Conservation (phyloP, 2,797 vertebrate species). For the Crocodylus rhombifer region DNA sequence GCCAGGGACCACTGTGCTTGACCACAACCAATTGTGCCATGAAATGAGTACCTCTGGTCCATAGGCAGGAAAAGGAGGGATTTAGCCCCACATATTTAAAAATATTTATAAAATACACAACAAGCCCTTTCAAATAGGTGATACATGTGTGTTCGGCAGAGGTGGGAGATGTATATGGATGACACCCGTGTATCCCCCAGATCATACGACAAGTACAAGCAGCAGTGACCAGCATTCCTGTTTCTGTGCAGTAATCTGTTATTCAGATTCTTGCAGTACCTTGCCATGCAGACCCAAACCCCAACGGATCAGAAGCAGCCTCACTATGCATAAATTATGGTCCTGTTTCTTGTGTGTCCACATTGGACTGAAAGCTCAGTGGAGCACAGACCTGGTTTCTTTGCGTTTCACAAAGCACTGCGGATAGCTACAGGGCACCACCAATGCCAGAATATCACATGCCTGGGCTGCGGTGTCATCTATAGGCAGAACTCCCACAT, state of each 20-base stretch:
- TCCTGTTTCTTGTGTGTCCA: too few species aligned
- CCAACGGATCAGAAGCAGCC: background rate
- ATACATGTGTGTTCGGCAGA: fast-evolving
- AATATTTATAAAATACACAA: background rate
- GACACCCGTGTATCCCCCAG: background rate
- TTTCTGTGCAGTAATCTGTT: background rate
- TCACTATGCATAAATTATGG: too few species aligned
- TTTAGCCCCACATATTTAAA: background rate
- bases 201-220: background rate
- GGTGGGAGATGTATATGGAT: background rate
- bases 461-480: background rate
- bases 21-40: background rate
- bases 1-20: background rate
- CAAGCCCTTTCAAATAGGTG: background rate
- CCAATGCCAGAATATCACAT: background rate
- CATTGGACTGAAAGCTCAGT: background rate
- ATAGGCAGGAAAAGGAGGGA: background rate
- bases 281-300: background rate
- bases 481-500: background rate
- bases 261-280: background rate
- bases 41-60: background rate
- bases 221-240: too few species aligned
- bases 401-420: fast-evolving
- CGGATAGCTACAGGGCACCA: too few species aligned
- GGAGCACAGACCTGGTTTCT: background rate